These are phyloP conservation scores for Drosophila punjabiensis DNA, from an alignment of 1,140 invertebrate species.

Conservation along the genomic window DNA sequence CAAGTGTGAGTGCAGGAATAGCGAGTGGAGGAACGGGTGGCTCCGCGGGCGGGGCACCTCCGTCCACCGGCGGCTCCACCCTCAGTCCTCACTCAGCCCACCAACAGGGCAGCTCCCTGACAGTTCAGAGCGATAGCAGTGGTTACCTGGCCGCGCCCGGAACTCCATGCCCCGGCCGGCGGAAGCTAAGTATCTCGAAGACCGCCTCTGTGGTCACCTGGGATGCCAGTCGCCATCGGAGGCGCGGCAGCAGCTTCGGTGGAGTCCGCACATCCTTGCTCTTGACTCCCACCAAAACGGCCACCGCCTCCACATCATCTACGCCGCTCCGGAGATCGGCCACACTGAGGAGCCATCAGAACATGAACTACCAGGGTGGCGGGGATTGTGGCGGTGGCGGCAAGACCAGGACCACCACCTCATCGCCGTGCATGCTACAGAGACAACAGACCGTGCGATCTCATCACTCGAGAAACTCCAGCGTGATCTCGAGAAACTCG, in stretches of 20 bases:
- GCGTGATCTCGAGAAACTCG: constrained; percentile 91
- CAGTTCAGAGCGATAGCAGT: constrained; percentile 62
- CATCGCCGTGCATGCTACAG: constrained; percentile 85
- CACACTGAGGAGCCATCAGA: constrained; percentile 87
- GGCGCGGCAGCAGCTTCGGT: constrained; percentile 88
- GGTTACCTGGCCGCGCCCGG: constrained; percentile 61
- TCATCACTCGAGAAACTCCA: constrained; percentile 91
- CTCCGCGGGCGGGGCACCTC: not conserved
- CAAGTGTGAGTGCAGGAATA: constrained; percentile 55
- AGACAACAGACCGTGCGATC: constrained; percentile 86
- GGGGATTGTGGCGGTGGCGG: constrained; percentile 35
- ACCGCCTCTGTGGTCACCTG: constrained; percentile 87
- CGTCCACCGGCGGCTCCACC: constrained; percentile 11
- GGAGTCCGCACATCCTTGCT: constrained; percentile 86
- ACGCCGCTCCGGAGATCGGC: constrained; percentile 87
- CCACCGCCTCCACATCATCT: constrained; percentile 77
- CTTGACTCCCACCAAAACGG: constrained; percentile 83
- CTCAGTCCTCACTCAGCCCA: constrained; percentile 58
- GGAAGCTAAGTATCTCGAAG: constrained; percentile 82
- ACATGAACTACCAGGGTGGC: constrained; percentile 77
- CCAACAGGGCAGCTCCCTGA: constrained; percentile 54
- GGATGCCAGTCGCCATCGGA: constrained; percentile 86
- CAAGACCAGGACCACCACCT: constrained; percentile 79
- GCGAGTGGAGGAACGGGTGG: constrained; percentile 2
- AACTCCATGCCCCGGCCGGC: constrained; percentile 64